These are phyloP conservation scores for Podargus strigoides DNA, from an alignment of 2,797 vertebrate genomes.

Conservation along the genomic window DNA sequence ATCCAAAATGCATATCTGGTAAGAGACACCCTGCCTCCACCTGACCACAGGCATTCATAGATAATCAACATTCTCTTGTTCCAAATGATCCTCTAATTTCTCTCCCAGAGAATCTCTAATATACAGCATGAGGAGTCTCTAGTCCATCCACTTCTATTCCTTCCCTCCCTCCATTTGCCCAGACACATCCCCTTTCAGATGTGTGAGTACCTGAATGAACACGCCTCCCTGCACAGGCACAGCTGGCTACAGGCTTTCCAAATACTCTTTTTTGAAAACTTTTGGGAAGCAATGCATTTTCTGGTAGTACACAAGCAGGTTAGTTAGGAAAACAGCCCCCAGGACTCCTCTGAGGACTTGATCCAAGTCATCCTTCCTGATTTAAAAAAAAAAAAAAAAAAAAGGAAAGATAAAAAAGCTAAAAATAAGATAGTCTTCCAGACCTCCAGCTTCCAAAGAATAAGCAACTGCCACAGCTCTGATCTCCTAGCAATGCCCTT, in stretches of 20 bases:
- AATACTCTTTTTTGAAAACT: background rate
- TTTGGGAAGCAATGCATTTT: background rate
- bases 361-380: background rate
- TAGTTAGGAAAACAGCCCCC: background rate
- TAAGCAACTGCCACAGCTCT: background rate
- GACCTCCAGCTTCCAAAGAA: background rate
- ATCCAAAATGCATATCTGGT: background rate
- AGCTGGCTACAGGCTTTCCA: background rate
- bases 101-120: background rate
- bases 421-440: background rate
- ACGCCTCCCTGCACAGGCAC: background rate
- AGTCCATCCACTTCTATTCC: background rate
- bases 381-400: background rate
- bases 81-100: background rate
- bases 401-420: background rate
- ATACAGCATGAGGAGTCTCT: background rate
- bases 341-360: background rate
- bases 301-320: background rate
- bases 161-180: background rate
- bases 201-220: background rate
- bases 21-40: background rate
- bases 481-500: background rate
- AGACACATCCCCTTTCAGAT: background rate
- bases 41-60: background rate
- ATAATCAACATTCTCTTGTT: background rate